Percentiles rank a stretch among this genome's conserved stretches.
Conservation (phyloP, 2,797 vertebrate genomes). For the Sebastes trivittatus region DNA sequence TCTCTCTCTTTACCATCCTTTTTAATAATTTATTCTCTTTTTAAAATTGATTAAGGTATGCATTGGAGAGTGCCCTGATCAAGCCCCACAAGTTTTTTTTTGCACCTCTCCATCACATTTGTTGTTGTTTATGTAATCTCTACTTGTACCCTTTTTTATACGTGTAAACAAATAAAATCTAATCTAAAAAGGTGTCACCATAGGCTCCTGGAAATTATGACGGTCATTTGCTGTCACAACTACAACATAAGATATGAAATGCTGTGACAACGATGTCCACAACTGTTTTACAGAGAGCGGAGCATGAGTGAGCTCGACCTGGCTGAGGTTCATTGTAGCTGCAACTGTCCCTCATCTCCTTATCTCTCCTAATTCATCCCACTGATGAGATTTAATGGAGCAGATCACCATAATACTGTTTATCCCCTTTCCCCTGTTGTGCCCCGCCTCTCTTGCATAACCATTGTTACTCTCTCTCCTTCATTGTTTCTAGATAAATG, state of each 20-base stretch:
- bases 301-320: conserved; percentile 5
- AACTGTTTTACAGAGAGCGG: conserved; percentile 9
- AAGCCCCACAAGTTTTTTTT: too few relatives aligned
- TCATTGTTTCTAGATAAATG: conserved; percentile 29
- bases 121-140: too few relatives aligned
- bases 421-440: neutral
- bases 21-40: too few relatives aligned
- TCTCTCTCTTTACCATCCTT: too few relatives aligned
- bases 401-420: conserved; percentile 11
- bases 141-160: too few relatives aligned
- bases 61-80: too few relatives aligned
- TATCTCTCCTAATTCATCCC: conserved; percentile 47
- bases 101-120: too few relatives aligned
- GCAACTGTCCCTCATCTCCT: conserved; percentile 20
- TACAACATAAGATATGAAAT: neutral
- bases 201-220: too few relatives aligned
- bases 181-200: too few relatives aligned
- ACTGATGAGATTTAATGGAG: conserved; percentile 59
- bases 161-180: too few relatives aligned
- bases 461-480: conserved; percentile 6
- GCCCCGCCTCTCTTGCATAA: neutral
- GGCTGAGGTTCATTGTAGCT: conserved; percentile 4
- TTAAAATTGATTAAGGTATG: too few relatives aligned
- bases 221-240: neutral
- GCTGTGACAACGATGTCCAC: neutral